Conservation (phyloP, 2,797 vertebrate species). For the Dipus sagitta region DNA sequence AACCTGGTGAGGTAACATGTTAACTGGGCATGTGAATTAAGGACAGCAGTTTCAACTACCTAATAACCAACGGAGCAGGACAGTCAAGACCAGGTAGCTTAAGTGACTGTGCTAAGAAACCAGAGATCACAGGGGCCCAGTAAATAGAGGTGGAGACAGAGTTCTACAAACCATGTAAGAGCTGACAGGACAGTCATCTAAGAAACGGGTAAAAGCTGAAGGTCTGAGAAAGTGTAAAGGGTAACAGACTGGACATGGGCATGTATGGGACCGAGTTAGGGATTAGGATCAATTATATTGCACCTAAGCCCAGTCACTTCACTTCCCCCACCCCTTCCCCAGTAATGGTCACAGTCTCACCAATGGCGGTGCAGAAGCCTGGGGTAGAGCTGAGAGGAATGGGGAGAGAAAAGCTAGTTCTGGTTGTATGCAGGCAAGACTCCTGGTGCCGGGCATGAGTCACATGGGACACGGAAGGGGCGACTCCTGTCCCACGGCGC, state of each 20-base stretch:
- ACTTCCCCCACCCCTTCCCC: background rate
- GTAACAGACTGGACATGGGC: background rate
- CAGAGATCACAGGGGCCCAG: background rate
- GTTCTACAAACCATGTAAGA: background rate
- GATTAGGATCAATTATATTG: background rate
- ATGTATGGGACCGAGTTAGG: background rate
- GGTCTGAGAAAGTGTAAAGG: background rate
- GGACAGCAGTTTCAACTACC: background rate
- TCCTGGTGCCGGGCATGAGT: slow-evolving; percentile 96
- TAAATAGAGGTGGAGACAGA: background rate
- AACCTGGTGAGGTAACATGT: background rate
- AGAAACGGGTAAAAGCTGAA: background rate
- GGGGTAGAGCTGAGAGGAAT: slow-evolving; percentile 96
- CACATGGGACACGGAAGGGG: slow-evolving; percentile 89
- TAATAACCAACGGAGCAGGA: background rate
- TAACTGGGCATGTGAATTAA: background rate
- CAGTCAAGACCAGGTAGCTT: background rate
- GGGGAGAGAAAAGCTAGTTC: slow-evolving; percentile 97
- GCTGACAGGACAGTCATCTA: background rate
- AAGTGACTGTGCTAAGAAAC: background rate
- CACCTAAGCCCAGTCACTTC: background rate
- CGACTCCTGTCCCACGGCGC: slow-evolving; percentile 88
- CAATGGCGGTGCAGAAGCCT: slow-evolving; percentile 96
- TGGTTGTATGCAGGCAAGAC: slow-evolving; percentile 96
- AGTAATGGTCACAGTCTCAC: slow-evolving; percentile 86